Evolutionary conservation across 2,888 invertebrate species (phyloP), one percentile per base, ranked within the genome.

Genomic region (Nasonovia ribisnigri): DNA sequence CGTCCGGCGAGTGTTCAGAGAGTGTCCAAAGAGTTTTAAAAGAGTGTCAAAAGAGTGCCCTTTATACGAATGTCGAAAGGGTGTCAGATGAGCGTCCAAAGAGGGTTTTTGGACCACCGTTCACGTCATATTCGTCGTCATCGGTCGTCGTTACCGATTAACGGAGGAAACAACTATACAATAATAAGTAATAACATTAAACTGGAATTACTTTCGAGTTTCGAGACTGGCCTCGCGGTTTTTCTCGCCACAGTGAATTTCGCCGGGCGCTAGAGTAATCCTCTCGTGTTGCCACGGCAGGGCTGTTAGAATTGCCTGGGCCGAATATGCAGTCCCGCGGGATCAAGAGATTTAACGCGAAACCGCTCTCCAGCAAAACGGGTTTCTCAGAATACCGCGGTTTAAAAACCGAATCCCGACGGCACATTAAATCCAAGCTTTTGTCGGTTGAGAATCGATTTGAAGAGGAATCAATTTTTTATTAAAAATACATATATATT

Each of bases 281-380:
- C 51, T 77, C 29, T 4, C 13, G 29, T n/a, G 46, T 91, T 84
- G 10, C 51, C 46, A 13, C 42, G 88, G 36, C 3, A 43, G 42
- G 24, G 29, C 10, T 42, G 67, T 92, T 24, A 1, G 51, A 29
- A 88, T 88, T 13, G 51, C 42, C 51, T 0, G 29, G 84, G 4
- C 16, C 36, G 77, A 92, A 88, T 88, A n/a, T 54, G 86, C 51
- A 48, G 43, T 46, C 36, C 77, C 20, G 36, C 16, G 46, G 89
- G 93, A 90, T 93, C 93, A 93, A 93, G 51, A 93, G 93, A 93
- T 93, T 93, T 90, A 93, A 60, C 3, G 42, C n/a, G 43, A 84
- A 29, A 51, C 89, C 60, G 89, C 60, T 93, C 60, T 84, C 42
- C 42, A 13, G 29, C 54, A 60, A n/a, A 90, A 90, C 90, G 90